Percentiles rank a stretch among this genome's conserved stretches.
Conservation (phyloP, 2,797 vertebrate species). For the Catharus ustulatus region DNA sequence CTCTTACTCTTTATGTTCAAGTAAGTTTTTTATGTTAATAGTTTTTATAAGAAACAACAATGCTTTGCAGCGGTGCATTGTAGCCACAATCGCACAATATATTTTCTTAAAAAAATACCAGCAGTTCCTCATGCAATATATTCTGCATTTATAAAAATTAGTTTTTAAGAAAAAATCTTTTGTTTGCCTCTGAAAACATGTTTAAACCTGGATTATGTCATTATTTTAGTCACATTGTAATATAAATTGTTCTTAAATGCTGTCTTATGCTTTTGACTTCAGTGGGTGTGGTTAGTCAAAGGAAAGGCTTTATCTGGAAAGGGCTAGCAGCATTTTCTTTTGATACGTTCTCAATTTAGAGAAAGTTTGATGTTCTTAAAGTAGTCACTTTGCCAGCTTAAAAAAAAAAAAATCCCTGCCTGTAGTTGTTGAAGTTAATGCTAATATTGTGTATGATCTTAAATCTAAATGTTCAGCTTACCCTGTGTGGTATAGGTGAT, state of each 20-base stretch:
- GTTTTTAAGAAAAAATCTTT: slow-evolving; percentile 86
- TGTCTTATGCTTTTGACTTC: slow-evolving; percentile 75
- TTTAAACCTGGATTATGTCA: slow-evolving; percentile 77
- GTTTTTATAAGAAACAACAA: slow-evolving; percentile 77
- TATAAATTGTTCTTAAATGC: slow-evolving; percentile 75
- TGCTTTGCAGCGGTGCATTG: slow-evolving; percentile 91
- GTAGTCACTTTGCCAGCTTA: slow-evolving; percentile 77
- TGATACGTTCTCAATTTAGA: slow-evolving; percentile 76
- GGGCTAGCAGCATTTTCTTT: slow-evolving; percentile 77
- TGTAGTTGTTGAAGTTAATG: slow-evolving; percentile 81
- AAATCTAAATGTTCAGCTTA: slow-evolving; percentile 82
- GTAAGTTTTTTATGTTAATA: slow-evolving; percentile 61
- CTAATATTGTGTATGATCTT: slow-evolving; percentile 81
- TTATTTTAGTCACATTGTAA: slow-evolving; percentile 76
- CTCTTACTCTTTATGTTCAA: slow-evolving; percentile 71
- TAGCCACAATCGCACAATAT: slow-evolving; percentile 99
- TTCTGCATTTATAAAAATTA: slow-evolving; percentile 92
- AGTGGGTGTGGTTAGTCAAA: slow-evolving; percentile 74
- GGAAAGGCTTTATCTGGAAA: slow-evolving; percentile 74
- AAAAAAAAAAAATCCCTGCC: slow-evolving; percentile 70
- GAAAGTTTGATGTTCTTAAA: slow-evolving; percentile 73
- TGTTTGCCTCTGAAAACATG: slow-evolving; percentile 83
- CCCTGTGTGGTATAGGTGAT: slow-evolving; percentile 79
- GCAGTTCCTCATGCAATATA: slow-evolving; percentile 94
- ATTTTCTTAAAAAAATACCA: slow-evolving; percentile 98